A percentile compares a stretch with the other conserved stretches of the same genome.
phyloP scores from a whole-genome alignment of 2,797 vertebrate species.

The Labeo calbasu region DNA sequence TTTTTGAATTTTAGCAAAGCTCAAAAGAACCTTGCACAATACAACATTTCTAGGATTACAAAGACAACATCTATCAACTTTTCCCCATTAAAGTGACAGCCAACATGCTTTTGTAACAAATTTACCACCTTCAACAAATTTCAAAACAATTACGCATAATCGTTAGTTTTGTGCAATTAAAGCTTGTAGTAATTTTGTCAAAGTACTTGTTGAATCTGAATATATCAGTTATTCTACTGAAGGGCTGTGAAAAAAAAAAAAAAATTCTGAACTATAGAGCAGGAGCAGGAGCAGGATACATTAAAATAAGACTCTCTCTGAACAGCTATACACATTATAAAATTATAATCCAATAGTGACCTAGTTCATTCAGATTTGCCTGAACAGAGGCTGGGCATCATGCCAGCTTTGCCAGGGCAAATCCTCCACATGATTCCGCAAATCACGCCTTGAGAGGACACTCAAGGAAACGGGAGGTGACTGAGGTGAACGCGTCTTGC shows the following conservation, averaged over 20 bases:
- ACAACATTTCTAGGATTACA: too few relatives aligned
- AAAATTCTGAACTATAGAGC: not conserved
- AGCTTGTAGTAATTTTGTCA: too few relatives aligned
- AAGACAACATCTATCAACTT: not conserved
- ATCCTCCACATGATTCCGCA: conserved; percentile 26
- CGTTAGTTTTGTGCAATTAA: too few relatives aligned
- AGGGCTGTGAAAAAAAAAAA: too few relatives aligned
- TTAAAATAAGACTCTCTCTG: conserved; percentile 50
- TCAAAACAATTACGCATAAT: not conserved
- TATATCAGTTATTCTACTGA: not conserved
- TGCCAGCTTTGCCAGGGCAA: conserved; percentile 13
- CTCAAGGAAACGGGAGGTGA: conserved; percentile 5
- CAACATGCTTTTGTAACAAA: not conserved
- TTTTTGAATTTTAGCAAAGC: too few relatives aligned
- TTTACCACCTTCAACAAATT: not conserved
- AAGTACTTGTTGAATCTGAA: not conserved
- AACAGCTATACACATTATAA: conserved; percentile 65
- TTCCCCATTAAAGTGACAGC: not conserved
- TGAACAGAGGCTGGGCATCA: conserved; percentile 9
- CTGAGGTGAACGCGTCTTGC: not conserved
- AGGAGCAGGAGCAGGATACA: not conserved
- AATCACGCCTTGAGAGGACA: not conserved
- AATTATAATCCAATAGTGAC: conserved; percentile 73
- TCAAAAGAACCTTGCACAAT: too few relatives aligned
- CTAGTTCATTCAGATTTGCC: conserved; percentile 65